Conservation (phyloP, 1,140 invertebrate species). For the Drosophila punjabiensis region DNA sequence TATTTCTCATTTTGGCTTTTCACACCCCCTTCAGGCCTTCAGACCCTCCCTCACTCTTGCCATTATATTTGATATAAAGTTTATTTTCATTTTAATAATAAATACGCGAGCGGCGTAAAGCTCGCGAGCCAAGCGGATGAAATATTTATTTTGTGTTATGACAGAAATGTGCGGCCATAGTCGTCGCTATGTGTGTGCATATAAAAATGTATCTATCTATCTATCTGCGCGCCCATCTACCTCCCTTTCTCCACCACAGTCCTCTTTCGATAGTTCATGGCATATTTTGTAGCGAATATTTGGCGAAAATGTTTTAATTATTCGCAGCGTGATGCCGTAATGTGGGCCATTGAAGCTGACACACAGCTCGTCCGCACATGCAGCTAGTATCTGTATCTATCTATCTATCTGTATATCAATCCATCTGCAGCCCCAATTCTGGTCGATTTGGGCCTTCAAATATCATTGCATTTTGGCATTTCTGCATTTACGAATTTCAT, state of each 20-base stretch:
- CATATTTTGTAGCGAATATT: slow-evolving; percentile 64
- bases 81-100: slow-evolving; percentile 77
- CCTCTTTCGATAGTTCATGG: not conserved
- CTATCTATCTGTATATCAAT: slow-evolving; percentile 40
- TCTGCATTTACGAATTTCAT: slow-evolving; percentile 38
- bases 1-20: slow-evolving; percentile 69
- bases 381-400: slow-evolving; percentile 27
- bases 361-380: slow-evolving; percentile 26
- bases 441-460: slow-evolving; percentile 3
- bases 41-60: not conserved
- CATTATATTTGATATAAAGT: slow-evolving; percentile 68
- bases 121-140: slow-evolving; percentile 14
- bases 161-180: slow-evolving; percentile 71
- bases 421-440: slow-evolving; percentile 14
- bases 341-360: slow-evolving; percentile 55
- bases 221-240: not conserved
- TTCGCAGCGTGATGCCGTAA: slow-evolving; percentile 67
- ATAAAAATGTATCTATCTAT: slow-evolving; percentile 54
- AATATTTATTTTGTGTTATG: slow-evolving; percentile 79
- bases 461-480: slow-evolving; percentile 45
- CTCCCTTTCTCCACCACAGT: no score
- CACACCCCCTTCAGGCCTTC: not conserved
- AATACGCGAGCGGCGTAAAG: slow-evolving; percentile 32
- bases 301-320: slow-evolving; percentile 73
- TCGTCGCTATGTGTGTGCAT: slow-evolving; percentile 27